Evolutionary conservation across 2,113 vertebrate species (phyloP).

Genomic region (Toxotes jaculatrix): DNA sequence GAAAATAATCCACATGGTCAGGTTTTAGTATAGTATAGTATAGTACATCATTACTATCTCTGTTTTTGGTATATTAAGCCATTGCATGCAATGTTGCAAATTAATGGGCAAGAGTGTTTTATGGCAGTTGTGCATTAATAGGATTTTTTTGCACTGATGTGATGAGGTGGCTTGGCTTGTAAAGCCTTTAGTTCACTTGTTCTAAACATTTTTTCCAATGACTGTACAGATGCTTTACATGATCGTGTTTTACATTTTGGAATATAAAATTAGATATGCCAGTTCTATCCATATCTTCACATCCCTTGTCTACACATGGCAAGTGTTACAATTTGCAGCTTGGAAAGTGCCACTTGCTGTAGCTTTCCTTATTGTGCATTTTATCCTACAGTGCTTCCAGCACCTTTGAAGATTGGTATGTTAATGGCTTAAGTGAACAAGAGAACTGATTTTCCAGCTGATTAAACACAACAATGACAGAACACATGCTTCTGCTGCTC

Average conservation of each 20-base stretch:
- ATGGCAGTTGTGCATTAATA: neutral
- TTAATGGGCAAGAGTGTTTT: neutral
- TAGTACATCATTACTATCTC: neutral
- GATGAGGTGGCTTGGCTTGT: neutral
- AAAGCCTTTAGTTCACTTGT: neutral
- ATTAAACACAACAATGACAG: slow-evolving; percentile 23
- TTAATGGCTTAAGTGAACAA: slow-evolving; percentile 20
- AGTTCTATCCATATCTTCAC: neutral
- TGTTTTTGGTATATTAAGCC: neutral
- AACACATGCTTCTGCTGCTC: neutral
- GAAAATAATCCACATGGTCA: neutral
- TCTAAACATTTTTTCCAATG: neutral
- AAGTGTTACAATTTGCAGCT: slow-evolving; percentile 1
- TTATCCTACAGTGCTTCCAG: neutral
- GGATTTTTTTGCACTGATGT: neutral
- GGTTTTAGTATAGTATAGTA: too few relatives aligned
- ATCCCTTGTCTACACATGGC: neutral
- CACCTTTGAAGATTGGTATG: slow-evolving; percentile 1
- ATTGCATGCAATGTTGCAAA: neutral
- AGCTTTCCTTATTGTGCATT: neutral
- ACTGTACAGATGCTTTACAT: too few relatives aligned
- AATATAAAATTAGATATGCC: neutral
- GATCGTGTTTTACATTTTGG: neutral
- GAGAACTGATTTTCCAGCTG: slow-evolving; percentile 30
- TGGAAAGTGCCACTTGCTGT: neutral